phyloP scores from a whole-genome alignment of 1,140 invertebrate genomes.

The Megathymus violae region DNA sequence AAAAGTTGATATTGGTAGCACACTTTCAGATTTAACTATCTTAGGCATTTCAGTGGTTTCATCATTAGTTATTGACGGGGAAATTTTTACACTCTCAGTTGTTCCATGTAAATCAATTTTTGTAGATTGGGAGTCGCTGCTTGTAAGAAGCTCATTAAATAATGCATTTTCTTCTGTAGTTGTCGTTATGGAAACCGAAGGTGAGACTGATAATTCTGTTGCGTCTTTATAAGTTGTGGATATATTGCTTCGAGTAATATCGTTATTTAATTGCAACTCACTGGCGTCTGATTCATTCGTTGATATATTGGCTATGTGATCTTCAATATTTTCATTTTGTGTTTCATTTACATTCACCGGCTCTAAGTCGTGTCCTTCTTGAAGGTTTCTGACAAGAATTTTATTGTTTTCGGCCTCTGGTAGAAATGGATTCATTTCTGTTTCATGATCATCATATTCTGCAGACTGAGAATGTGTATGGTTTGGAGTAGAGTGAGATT shows the following conservation, averaged over 20 bases:
- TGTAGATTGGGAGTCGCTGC: conserved; percentile 39
- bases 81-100: conserved; percentile 24
- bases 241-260: conserved; percentile 19
- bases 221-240: conserved; percentile 6
- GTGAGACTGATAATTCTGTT: conserved; percentile 5
- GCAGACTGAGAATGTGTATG: conserved; percentile 50
- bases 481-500: conserved; percentile 47
- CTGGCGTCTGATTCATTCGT: conserved; percentile 12
- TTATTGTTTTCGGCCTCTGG: conserved; percentile 86
- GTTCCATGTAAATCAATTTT: conserved; percentile 23
- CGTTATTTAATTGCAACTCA: conserved; percentile 12
- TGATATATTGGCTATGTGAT: conserved; percentile 46
- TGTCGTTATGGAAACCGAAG: conserved; percentile 9
- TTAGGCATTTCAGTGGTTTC: conserved; percentile 14
- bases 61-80: conserved; percentile 15
- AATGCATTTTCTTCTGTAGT: conserved; percentile 41
- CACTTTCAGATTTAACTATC: conserved; percentile 31
- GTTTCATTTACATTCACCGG: conserved; percentile 70
- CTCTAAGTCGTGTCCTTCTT: conserved; percentile 80
- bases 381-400: conserved; percentile 82
- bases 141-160: conserved; percentile 52
- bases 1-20: conserved; percentile 65
- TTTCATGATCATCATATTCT: conserved; percentile 73
- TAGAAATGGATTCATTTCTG: conserved; percentile 86
- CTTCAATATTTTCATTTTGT: conserved; percentile 73